phyloP scores from a whole-genome alignment of 1,140 invertebrate species.

The Tenebrio molitor region DNA sequence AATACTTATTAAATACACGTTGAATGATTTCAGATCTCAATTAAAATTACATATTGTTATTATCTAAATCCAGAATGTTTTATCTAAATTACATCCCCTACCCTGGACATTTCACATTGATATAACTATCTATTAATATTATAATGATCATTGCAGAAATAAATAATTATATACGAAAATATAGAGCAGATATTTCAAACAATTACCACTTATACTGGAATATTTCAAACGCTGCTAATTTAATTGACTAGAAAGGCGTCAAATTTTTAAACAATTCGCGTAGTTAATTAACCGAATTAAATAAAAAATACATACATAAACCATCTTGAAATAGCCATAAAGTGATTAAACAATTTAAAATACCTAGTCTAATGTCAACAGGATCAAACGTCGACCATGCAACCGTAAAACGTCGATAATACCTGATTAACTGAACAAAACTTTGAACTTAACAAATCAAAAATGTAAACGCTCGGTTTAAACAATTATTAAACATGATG shows the following conservation, averaged over 20 bases:
- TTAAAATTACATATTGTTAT: constrained; percentile 14
- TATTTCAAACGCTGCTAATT: constrained; percentile 44
- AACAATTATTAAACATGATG: neutral
- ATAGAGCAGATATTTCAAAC: constrained; percentile 48
- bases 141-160: constrained; percentile 44
- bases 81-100: constrained; percentile 56
- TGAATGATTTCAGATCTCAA: constrained; percentile 37
- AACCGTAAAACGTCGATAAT: constrained; percentile 16
- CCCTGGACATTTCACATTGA: constrained; percentile 60
- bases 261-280: constrained; percentile 20
- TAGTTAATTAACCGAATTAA: neutral
- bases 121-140: constrained; percentile 55
- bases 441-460: neutral
- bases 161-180: constrained; percentile 43
- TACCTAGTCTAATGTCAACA: constrained; percentile 35
- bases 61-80: constrained; percentile 41
- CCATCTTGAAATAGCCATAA: constrained; percentile 18
- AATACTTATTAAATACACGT: constrained; percentile 8
- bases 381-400: constrained; percentile 16
- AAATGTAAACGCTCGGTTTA: too few species aligned
- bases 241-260: constrained; percentile 50
- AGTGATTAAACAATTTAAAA: constrained; percentile 31
- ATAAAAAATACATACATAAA: neutral
- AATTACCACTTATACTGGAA: constrained; percentile 43
- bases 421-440: constrained; percentile 9